Conservation (phyloP, 2,797 vertebrate species). For the Poecile montanus region DNA sequence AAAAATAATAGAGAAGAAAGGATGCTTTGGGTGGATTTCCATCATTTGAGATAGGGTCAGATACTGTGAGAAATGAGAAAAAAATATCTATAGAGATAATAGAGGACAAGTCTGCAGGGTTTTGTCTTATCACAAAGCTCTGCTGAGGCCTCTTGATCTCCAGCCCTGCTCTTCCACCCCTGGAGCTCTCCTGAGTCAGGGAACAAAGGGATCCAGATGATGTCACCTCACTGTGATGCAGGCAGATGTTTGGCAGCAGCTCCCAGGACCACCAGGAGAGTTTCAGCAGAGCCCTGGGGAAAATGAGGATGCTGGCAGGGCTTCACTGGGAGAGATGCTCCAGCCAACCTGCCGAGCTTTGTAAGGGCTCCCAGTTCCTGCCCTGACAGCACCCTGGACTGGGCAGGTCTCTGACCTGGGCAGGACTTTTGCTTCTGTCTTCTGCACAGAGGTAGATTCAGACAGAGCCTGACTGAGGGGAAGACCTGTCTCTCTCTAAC, state of each 20-base stretch:
- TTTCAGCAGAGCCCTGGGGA: not conserved
- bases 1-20: not conserved
- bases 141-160: not conserved
- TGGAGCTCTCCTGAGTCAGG: not conserved
- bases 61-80: not conserved
- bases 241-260: constrained; percentile 47
- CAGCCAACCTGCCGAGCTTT: not conserved
- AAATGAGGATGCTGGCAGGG: not conserved
- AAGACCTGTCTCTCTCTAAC: not conserved
- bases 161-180: not conserved
- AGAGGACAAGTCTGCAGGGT: not conserved
- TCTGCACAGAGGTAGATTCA: not conserved
- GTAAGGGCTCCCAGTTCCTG: not conserved
- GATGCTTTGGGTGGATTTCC: not conserved
- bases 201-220: not conserved
- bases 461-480: not conserved
- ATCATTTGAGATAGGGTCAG: not conserved
- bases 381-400: not conserved
- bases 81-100: not conserved
- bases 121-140: constrained; percentile 1
- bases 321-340: not conserved
- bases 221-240: constrained; percentile 16
- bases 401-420: not conserved
- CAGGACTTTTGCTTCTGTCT: not conserved
- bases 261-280: not conserved